Evolutionary conservation across 2,888 invertebrate genomes (phyloP), one percentile per base, ranked within the genome.

Genomic region (Tetragonisca angustula): DNA sequence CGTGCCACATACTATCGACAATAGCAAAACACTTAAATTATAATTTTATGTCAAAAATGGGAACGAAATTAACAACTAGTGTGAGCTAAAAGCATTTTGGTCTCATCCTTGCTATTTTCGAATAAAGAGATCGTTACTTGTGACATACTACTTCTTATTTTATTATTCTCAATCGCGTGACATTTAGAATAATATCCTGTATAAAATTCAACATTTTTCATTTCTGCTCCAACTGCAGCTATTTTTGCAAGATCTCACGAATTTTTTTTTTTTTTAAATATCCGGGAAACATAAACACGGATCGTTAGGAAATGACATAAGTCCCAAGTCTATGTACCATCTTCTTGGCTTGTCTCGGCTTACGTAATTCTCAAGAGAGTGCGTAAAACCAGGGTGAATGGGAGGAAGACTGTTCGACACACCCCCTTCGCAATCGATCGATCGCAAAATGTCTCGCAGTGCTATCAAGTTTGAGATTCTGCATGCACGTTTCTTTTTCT

Each of bases 1-100:
- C 56, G 96, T 95, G 69, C 95, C 95, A 94, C 97, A 97, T 95
- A 95, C 97, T 97, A 94, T 74, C 62, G 84, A 85, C 64, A 82
- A 74, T 49, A 78, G 82, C 43, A 54, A 81, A 83, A 69, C 75
- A 17, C 52, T 54, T 36, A 17, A 68, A 43, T 65, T 36, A 64
- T 52, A 17, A 3, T 27, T 24, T 15, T 24, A 32, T 19, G 17
- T 27, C 54, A 54, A 69, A 24, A 54, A 32, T 54, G 2, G 5
- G 11, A 36, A 36, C n/a, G 54, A 27, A 70, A 11, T 56, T n/a
- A 36, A n/a, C 0, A 4, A 54, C 4, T 54, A 50, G 50, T 15
- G 4, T 6, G 27, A 24, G 6, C 9, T 43, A 17, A 43, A 49
- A 17, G 6, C 15, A 52, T 5, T 36, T 5, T 36, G 6, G 9